Evolutionary conservation across 1,140 invertebrate genomes (phyloP).

Genomic region (Catajapyx aquilonaris): DNA sequence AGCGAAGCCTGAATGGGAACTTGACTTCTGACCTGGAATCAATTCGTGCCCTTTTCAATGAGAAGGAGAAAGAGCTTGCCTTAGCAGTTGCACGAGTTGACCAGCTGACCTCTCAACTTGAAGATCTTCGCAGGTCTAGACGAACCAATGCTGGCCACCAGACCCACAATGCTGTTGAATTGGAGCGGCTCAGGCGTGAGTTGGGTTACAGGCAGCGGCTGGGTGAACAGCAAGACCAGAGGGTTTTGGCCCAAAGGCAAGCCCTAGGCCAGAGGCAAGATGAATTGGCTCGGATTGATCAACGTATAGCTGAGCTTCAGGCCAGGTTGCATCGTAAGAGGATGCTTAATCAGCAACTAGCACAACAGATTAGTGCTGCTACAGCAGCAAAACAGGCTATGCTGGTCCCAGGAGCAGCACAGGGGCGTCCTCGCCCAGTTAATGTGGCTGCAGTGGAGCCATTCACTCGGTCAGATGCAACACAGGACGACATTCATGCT

Average conservation of each 20-base stretch:
- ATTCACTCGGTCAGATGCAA: conserved; percentile 36
- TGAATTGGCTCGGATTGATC: conserved; percentile 76
- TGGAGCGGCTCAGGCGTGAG: too few relatives aligned
- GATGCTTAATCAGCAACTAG: conserved; percentile 62
- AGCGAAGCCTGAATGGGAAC: too few relatives aligned
- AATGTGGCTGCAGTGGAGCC: conserved; percentile 78
- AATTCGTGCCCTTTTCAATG: conserved; percentile 84
- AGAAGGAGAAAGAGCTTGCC: conserved; percentile 90
- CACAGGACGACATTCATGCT: conserved; percentile 16
- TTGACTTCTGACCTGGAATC: conserved; percentile 89
- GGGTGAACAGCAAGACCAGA: conserved; percentile 78
- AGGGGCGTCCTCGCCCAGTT: conserved; percentile 16
- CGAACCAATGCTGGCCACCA: too few relatives aligned
- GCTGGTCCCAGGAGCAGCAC: conserved; percentile 7
- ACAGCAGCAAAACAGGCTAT: conserved; percentile 13
- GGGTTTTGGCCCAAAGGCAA: conserved; percentile 65
- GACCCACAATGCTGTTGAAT: too few relatives aligned
- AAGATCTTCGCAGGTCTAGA: conserved; percentile 64
- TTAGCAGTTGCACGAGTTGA: conserved; percentile 89
- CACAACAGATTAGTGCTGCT: conserved; percentile 39
- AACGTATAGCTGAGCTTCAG: conserved; percentile 78
- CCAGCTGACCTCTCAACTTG: conserved; percentile 77
- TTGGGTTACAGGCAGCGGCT: conserved; percentile 83
- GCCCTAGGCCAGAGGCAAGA: conserved; percentile 64
- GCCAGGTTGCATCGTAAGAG: conserved; percentile 70